Base-by-base conservation (phyloP, 2,888 invertebrate species). In the Kuschelorhynchus macadamiae region DNA sequence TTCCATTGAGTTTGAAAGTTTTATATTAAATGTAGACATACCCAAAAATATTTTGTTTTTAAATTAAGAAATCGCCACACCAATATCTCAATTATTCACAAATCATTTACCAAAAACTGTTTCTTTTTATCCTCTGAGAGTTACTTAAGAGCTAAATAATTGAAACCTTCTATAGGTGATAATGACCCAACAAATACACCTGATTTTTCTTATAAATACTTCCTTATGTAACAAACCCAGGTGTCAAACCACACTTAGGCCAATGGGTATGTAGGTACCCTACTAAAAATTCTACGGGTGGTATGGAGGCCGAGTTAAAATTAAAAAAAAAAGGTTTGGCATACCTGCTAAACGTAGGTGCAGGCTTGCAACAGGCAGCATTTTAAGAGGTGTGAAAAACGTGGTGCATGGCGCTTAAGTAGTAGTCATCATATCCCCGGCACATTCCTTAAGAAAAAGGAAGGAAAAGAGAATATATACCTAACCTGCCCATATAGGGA, bases 241-340 rank as follows among this genome's bases (percentile, higher is more conserved):
- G 25, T 7, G 3, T 25, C 25, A 25, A 25, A 36, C 36, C 36
- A 36, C 36, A 36, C 4, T 36, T 8, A 36, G 36, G 36, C 12
- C 12, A 9, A n/a, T 33, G 21, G 44, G 21, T 47, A 39, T 30
- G 7, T 47, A 49, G 47, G 36, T 47, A 21, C 47, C 47, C 21
- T 47, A 39, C 30, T 59, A 41, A 12, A 60, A 41, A 41, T 50
- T 18, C 60, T 41, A 32, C 42, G 14, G 32, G 42, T 50, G 49
- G 52, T 50, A 61, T 42, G 18, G 20, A 14, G 42, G 52, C 61
- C 21, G 39, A 25, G 25, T 44, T 8, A 56, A 57, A 32, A 11
- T 44, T 53, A 17, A n/a, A n/a, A n/a, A 55, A 62, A 53, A 62
- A 62, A 62, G 62, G 62, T 62, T 62, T 53, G 49, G 47, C 47